A percentile compares a stretch with the other conserved stretches of the same genome.
Conservation (phyloP, 1,140 invertebrate genomes). For the Galendromus occidentalis region DNA sequence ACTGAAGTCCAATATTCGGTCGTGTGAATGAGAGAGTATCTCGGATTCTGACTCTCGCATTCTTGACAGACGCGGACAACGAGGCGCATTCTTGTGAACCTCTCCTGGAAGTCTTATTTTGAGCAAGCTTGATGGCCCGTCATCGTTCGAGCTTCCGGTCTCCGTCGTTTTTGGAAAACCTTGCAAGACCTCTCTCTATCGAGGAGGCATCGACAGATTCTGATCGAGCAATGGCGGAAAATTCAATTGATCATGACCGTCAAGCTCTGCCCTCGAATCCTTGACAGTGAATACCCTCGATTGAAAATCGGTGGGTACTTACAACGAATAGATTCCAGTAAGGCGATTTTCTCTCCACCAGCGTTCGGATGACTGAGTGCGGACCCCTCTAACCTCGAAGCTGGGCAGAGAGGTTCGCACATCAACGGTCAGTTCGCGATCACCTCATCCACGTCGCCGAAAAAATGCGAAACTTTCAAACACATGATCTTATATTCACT, state of each 20-base stretch:
- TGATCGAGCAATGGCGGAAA: conserved; percentile 78
- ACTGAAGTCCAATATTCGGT: too few species aligned
- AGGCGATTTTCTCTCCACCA: too few species aligned
- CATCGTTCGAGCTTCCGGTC: conserved; percentile 60
- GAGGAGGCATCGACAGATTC: conserved; percentile 74
- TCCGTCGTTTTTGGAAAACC: conserved; percentile 85
- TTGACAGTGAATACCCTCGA: conserved; percentile 46
- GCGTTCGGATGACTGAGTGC: too few species aligned
- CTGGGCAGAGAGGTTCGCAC: too few species aligned
- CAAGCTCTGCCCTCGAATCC: background rate
- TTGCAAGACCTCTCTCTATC: conserved; percentile 70
- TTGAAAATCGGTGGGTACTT: conserved; percentile 55
- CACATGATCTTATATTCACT: too few species aligned
- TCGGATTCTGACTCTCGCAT: conserved; percentile 1
- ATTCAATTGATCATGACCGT: conserved; percentile 1
- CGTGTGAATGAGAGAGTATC: background rate
- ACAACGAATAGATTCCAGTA: too few species aligned
- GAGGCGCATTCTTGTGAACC: conserved; percentile 83
- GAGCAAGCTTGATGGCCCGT: conserved; percentile 84
- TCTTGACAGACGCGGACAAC: conserved; percentile 46
- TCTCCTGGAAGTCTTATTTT: conserved; percentile 79
- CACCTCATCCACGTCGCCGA: too few species aligned
- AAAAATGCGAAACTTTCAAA: too few species aligned
- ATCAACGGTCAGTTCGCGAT: too few species aligned
- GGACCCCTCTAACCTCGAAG: too few species aligned